Percentiles rank a stretch among this genome's conserved stretches.
These are phyloP conservation scores for Gorsachius magnificus DNA, from an alignment of 2,797 vertebrate species.

Conservation along the genomic window DNA sequence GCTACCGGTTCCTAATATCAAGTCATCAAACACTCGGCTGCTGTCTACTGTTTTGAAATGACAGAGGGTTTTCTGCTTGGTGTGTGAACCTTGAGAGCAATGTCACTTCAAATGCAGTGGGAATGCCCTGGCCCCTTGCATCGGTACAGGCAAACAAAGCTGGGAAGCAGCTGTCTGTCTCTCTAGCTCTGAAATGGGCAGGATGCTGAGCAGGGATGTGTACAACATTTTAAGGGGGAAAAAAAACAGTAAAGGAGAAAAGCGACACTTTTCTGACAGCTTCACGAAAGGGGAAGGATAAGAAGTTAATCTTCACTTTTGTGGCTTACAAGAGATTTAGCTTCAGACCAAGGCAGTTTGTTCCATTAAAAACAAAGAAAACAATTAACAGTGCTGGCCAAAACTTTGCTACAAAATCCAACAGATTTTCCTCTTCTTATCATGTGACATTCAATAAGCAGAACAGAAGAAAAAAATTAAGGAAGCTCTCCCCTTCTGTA, in stretches of 20 bases:
- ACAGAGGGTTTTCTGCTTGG: background rate
- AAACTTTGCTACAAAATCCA: background rate
- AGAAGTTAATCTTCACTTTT: background rate
- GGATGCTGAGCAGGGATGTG: background rate
- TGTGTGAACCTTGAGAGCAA: background rate
- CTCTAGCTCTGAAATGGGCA: background rate
- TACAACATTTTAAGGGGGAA: background rate
- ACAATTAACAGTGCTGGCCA: background rate
- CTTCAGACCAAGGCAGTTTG: background rate
- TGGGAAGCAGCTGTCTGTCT: background rate
- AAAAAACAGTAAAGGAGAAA: background rate
- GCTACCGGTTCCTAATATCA: background rate
- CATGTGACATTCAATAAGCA: background rate
- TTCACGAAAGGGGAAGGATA: background rate
- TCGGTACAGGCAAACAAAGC: background rate
- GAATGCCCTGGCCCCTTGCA: background rate
- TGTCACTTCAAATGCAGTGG: background rate
- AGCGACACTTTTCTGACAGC: background rate
- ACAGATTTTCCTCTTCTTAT: background rate
- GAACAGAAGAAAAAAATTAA: background rate
- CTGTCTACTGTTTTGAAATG: background rate
- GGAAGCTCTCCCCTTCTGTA: background rate
- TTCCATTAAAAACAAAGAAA: constrained; percentile 2
- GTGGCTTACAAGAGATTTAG: background rate
- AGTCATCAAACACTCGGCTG: background rate